A percentile compares a stretch with the other conserved stretches of the same genome.
Evolutionary conservation across 2,888 invertebrate species (phyloP).

Genomic region (Hirtodrosophila duncani): DNA sequence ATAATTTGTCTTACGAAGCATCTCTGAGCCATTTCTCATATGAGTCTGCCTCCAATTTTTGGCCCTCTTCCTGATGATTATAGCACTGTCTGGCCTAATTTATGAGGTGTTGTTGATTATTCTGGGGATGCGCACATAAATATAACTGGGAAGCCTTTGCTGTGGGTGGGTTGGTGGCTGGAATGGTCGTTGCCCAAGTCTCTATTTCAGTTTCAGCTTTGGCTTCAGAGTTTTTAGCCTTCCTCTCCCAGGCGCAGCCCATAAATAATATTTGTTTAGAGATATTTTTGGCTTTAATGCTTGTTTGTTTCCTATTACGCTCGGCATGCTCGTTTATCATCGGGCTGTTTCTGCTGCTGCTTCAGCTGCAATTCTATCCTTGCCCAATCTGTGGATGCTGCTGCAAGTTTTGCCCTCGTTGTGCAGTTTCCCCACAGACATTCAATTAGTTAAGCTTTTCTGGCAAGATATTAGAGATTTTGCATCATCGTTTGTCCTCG

Average conservation of each 20-base stretch:
- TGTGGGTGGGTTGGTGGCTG: conserved; percentile 17
- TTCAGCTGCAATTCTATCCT: conserved; percentile 28
- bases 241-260: conserved; percentile 20
- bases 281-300: conserved; percentile 59
- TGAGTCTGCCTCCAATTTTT: too few relatives aligned
- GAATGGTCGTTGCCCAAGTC: conserved; percentile 51
- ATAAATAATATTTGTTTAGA: conserved; percentile 68
- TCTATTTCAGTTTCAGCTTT: conserved; percentile 9
- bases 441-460: conserved; percentile 61
- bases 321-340: conserved; percentile 59
- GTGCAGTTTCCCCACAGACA: conserved; percentile 53
- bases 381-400: conserved; percentile 30
- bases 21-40: too few relatives aligned
- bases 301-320: conserved; percentile 58
- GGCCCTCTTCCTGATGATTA: conserved; percentile 28
- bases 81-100: conserved; percentile 39
- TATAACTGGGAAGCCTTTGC: conserved; percentile 30
- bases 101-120: conserved; percentile 70
- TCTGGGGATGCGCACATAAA: conserved; percentile 50
- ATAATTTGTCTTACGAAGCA: too few relatives aligned
- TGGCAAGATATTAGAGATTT: conserved; percentile 40
- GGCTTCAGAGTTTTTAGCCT: conserved; percentile 5
- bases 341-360: conserved; percentile 17
- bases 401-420: conserved; percentile 27
- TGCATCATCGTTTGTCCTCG: conserved; percentile 41